Percentiles rank a stretch among this genome's conserved stretches.
Conservation (phyloP, 2,113 vertebrate species). For the Tyto alba region DNA sequence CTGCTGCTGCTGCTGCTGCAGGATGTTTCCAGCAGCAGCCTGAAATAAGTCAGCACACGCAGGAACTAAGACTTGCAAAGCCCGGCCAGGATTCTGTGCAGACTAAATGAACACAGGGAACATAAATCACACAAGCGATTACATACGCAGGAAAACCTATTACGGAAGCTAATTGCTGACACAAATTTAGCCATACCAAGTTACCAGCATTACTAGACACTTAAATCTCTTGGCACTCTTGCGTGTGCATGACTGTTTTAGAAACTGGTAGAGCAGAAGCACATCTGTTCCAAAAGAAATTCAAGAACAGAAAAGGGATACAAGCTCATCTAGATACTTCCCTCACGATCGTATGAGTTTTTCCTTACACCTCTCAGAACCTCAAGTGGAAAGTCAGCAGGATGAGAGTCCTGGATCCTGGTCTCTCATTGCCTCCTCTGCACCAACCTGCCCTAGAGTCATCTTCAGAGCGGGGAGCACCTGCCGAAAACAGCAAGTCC, state of each 20-base stretch:
- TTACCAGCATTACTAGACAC: slow-evolving; percentile 73
- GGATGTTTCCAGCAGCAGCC: background rate
- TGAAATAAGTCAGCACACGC: background rate
- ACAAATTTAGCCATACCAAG: slow-evolving; percentile 78
- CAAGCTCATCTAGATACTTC: background rate
- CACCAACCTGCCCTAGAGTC: background rate
- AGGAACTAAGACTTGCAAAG: background rate
- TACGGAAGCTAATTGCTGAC: slow-evolving; percentile 81
- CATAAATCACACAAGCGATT: slow-evolving; percentile 84
- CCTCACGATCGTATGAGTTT: rapidly evolving
- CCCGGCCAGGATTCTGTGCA: background rate
- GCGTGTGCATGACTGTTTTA: background rate
- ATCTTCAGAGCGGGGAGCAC: background rate
- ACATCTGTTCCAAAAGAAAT: background rate
- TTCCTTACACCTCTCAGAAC: background rate
- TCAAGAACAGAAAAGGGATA: background rate
- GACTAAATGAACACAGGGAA: slow-evolving; percentile 67
- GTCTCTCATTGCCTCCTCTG: background rate
- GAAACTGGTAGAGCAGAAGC: background rate
- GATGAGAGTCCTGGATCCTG: background rate
- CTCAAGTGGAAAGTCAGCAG: background rate
- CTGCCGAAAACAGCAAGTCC: rapidly evolving
- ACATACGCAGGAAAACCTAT: slow-evolving; percentile 79
- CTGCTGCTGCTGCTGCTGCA: background rate
- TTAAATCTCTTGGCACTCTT: slow-evolving; percentile 67